A percentile compares a stretch with the other conserved stretches of the same genome.
phyloP scores from a whole-genome alignment of 1,140 invertebrate species.

The Heliconius himera region DNA sequence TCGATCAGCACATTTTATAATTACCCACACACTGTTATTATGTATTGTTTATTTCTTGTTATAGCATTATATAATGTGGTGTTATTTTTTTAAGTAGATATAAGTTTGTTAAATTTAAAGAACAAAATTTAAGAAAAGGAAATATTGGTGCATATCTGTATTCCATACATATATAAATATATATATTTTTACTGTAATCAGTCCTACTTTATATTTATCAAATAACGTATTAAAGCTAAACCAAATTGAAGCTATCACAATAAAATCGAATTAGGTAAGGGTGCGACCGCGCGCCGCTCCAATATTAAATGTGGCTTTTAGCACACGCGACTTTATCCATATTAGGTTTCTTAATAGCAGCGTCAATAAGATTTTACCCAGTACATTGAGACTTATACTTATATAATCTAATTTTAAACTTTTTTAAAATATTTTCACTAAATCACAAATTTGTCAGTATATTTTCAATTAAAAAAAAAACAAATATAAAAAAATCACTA shows the following conservation, averaged over 20 bases:
- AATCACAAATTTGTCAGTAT: neutral
- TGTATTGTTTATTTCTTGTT: neutral
- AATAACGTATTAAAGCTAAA: neutral
- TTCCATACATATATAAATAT: neutral
- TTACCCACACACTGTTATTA: conserved; percentile 13
- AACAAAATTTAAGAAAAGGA: neutral
- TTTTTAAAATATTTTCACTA: neutral
- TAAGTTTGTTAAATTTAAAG: neutral
- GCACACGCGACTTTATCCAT: neutral
- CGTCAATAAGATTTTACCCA: neutral
- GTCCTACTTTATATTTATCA: neutral
- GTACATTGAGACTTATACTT: neutral
- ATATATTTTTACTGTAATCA: neutral
- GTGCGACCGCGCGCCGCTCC: neutral
- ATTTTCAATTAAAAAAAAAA: neutral
- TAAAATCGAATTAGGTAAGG: neutral
- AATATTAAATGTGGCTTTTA: conserved; percentile 6
- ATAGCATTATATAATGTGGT: neutral
- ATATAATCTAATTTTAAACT: neutral
- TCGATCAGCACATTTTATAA: conserved; percentile 34
- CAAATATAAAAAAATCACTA: neutral
- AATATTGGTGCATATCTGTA: neutral
- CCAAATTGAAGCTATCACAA: conserved; percentile 1
- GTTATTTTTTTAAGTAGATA: too few relatives aligned
- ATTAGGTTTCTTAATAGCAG: neutral